Evolutionary conservation across 2,888 invertebrate species (phyloP), one percentile per base, ranked within the genome.

Genomic region (Pemphredon lugubris): DNA sequence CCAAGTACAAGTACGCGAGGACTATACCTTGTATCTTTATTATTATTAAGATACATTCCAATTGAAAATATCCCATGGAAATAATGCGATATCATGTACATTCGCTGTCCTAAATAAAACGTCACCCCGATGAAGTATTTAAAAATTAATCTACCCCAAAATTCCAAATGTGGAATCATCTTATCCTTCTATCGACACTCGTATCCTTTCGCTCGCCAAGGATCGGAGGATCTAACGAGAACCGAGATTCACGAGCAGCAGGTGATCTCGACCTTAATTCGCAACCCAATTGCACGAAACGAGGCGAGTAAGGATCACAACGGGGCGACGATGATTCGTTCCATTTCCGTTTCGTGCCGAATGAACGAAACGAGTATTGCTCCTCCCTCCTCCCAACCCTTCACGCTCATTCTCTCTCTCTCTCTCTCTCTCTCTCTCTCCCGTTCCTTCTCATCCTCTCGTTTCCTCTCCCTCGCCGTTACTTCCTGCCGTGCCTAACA

Each of bases 401-500:
- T 20, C 11, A 2, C 9, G 2, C 32, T 53, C n/a, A 1, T 18
- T 20, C 50, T 44, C n/a, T 32, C 37, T 21, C 16, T 39, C 14
- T 39, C 18, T 26, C 39, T 16, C 26, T 14, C 3, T 13, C 9
- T 11, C 23, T 5, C 20, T 1, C 47, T 37, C 34, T 4, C 7
- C n/a, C 6, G n/a, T n/a, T 1, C 18, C 9, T 20, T 23, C 16
- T 18, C 1, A 20, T 14, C 21, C 40, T 18, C 44, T 32, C 44
- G 23, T 48, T 26, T 21, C 20, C 60, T 44, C 40, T 16, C 40
- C 21, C 18, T n/a, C 16, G 16, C 59, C 73, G 69, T 74, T 75
- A 77, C 68, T 83, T 83, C 81, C 82, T 84, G 82, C 67, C 77
- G 42, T 32, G 53, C 40, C 67, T 73, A 4, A 75, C 72, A 79